Percentiles rank a stretch among this genome's conserved stretches.
These are phyloP conservation scores for Globicephala melas DNA, from an alignment of 2,113 vertebrate species.

Conservation along the genomic window DNA sequence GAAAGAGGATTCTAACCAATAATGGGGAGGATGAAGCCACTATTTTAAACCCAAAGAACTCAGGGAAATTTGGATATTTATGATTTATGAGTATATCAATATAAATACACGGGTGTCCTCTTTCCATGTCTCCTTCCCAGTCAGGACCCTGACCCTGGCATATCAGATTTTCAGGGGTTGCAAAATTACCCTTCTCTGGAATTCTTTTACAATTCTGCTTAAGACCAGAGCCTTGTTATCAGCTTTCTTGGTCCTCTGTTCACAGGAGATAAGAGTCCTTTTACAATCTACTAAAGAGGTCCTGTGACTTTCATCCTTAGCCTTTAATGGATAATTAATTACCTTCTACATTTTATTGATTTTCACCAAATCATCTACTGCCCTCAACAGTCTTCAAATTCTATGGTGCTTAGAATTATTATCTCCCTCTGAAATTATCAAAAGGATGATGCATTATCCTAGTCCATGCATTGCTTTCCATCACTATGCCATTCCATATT, in stretches of 20 bases:
- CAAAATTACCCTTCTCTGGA: neutral
- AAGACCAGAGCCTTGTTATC: neutral
- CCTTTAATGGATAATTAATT: neutral
- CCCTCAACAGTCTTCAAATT: neutral
- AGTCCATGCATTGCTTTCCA: neutral
- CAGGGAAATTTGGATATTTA: neutral
- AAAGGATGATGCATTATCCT: neutral
- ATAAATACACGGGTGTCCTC: neutral
- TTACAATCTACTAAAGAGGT: neutral
- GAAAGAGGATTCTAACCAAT: neutral
- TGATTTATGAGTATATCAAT: neutral
- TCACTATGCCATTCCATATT: neutral
- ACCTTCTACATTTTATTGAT: neutral
- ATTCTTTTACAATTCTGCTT: neutral
- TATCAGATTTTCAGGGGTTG: neutral
- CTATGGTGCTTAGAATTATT: neutral
- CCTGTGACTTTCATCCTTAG: neutral
- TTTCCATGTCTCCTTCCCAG: neutral
- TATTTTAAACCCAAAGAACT: neutral
- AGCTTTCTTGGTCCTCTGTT: neutral
- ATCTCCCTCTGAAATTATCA: neutral
- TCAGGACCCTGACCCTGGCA: neutral
- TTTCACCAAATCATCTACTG: neutral
- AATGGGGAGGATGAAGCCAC: accelerated
- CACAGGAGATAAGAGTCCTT: neutral